Base-by-base conservation (phyloP, 2,113 vertebrate species). In the Gnathonemus longibarbis region DNA sequence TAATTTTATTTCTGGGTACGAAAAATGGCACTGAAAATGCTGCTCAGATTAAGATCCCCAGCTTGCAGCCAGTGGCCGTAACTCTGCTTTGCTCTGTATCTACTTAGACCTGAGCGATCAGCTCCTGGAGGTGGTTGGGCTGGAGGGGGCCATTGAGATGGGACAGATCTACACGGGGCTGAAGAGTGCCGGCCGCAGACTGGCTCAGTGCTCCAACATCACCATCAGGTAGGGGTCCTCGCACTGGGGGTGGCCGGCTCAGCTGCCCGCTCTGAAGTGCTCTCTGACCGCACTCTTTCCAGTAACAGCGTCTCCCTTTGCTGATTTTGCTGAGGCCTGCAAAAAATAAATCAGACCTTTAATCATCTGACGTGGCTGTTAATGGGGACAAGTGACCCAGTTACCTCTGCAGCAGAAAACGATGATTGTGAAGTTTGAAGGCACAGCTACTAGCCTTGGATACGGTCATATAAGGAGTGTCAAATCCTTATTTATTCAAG, bases 111-210 rank as follows among this genome's bases (percentile, higher is more conserved):
- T 99, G 92, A 97, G 98, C 0, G 98, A 99, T 93, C 98, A 97
- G 87, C 96, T 98, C 89, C 92, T 99, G 92, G 98, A 99, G 94
- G 98, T 99, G 92, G 98, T 99, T 50, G 98, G 98, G 42, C 96
- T 99, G 35, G 98, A 99, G 88, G 98, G 98, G 1, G 98, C 98
- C 0, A 99, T 99, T 93, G 98, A 99, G 92, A 99, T 99, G 98
- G 98, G 98, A 1, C 98, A 98, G 96, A 99, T 99, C 96, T 99
- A 99, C 95, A 99, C 98, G 0, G 98, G 98, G 84, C 95, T 99
- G 93, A 99, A 99, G 95, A 99, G 97, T 0, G 98, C 98, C 0
- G 98, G 98, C 13, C 98, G 96, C 91, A 96, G 98, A 10, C 94
- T 99, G 91, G 98, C 98, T 31, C 98, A 99, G 94, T 99, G 98